These are phyloP conservation scores for Scalopus aquaticus DNA, from an alignment of 2,113 vertebrate species.

Conservation along the genomic window DNA sequence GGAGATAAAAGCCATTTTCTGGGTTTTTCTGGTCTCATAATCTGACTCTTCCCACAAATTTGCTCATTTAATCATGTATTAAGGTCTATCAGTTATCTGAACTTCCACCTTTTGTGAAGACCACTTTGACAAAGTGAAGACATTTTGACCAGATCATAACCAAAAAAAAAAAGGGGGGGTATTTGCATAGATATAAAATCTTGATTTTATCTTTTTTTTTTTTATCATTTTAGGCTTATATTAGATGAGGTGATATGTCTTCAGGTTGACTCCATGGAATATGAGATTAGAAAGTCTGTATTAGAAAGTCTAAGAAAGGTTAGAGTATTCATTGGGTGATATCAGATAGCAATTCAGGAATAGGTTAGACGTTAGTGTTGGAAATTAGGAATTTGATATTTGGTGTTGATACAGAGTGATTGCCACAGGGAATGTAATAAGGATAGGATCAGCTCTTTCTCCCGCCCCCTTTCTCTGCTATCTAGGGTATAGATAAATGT, in stretches of 20 bases:
- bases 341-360: neutral
- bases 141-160: no score
- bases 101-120: neutral
- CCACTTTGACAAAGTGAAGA: neutral
- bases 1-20: neutral
- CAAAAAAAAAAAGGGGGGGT: no score
- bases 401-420: neutral
- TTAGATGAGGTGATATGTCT: neutral
- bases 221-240: neutral
- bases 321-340: neutral
- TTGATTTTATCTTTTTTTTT: neutral
- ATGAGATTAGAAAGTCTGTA: neutral
- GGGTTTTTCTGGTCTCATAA: neutral
- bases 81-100: neutral
- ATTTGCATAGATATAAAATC: neutral
- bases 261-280: neutral
- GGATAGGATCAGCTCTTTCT: neutral
- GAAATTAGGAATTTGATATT: neutral
- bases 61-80: neutral
- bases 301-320: neutral
- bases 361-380: neutral
- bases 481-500: neutral
- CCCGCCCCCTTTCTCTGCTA: neutral
- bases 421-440: neutral
- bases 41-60: neutral